These are phyloP conservation scores for Pasiphila rectangulata DNA, from an alignment of 2,888 invertebrate species.

Conservation along the genomic window DNA sequence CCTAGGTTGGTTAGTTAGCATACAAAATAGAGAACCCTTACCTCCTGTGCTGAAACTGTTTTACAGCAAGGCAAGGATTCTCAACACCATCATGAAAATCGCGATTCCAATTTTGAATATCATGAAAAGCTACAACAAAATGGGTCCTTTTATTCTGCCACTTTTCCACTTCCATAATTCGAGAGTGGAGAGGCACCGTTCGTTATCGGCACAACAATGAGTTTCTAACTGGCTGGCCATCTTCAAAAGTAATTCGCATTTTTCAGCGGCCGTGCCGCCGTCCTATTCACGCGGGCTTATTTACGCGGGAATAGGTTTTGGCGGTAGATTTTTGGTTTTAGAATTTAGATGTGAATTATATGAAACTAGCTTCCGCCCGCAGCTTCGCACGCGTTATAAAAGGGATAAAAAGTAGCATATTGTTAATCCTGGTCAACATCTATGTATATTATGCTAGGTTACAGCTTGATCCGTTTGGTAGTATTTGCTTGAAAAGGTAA, in stretches of 20 bases:
- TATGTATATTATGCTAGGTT: too few species aligned
- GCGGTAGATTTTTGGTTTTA: slow-evolving; percentile 6
- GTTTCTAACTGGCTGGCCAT: slow-evolving; percentile 73
- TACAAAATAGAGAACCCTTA: too few species aligned
- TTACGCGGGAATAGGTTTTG: slow-evolving; percentile 16
- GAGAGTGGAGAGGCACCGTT: slow-evolving; percentile 53
- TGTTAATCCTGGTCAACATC: too few species aligned
- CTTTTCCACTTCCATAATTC: slow-evolving; percentile 66
- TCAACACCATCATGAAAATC: too few species aligned
- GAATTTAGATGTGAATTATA: background rate
- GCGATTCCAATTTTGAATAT: background rate
- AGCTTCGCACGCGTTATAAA: too few species aligned
- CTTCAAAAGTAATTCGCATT: slow-evolving; percentile 70
- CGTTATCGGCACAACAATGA: slow-evolving; percentile 76
- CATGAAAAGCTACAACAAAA: slow-evolving; percentile 5
- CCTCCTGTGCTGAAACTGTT: too few species aligned
- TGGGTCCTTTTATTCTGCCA: slow-evolving; percentile 34
- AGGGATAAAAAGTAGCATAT: too few species aligned
- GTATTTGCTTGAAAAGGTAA: too few species aligned
- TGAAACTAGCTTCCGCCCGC: slow-evolving; percentile 10
- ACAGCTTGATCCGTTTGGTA: too few species aligned
- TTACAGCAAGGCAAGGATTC: too few species aligned
- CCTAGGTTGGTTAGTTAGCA: too few species aligned
- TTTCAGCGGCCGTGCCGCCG: slow-evolving; percentile 49
- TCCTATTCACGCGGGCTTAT: slow-evolving; percentile 24